Conservation (phyloP, 2,797 vertebrate species). For the Coccyzus lansbergi region DNA sequence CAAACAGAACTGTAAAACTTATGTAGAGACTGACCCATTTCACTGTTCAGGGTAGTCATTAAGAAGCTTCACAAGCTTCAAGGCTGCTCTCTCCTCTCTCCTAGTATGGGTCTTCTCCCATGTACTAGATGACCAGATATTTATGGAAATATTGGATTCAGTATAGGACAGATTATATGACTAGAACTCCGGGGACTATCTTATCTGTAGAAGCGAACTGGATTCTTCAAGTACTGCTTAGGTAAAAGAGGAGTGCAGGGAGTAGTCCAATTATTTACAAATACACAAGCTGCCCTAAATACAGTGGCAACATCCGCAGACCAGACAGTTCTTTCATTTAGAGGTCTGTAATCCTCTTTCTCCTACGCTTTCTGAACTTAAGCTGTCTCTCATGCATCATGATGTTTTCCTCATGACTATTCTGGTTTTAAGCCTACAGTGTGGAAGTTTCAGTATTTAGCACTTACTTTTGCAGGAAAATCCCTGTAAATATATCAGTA, state of each 20-base stretch:
- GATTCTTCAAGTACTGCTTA: neutral
- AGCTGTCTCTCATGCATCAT: accelerated
- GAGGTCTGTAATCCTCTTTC: neutral
- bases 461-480: neutral
- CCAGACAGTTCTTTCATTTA: neutral
- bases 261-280: neutral
- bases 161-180: neutral
- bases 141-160: neutral
- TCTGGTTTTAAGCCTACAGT: neutral
- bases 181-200: neutral
- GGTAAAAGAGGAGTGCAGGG: neutral
- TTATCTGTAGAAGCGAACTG: neutral
- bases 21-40: accelerated
- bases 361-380: neutral
- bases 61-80: neutral
- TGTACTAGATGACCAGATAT: neutral
- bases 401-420: neutral
- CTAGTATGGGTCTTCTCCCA: neutral
- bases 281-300: neutral
- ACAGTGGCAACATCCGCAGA: neutral
- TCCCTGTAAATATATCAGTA: neutral
- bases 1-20: neutral
- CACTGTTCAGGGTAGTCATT: neutral
- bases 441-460: neutral
- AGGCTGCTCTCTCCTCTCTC: neutral